These are phyloP conservation scores for Cephus spinipes DNA, from an alignment of 2,888 invertebrate species.

Conservation along the genomic window DNA sequence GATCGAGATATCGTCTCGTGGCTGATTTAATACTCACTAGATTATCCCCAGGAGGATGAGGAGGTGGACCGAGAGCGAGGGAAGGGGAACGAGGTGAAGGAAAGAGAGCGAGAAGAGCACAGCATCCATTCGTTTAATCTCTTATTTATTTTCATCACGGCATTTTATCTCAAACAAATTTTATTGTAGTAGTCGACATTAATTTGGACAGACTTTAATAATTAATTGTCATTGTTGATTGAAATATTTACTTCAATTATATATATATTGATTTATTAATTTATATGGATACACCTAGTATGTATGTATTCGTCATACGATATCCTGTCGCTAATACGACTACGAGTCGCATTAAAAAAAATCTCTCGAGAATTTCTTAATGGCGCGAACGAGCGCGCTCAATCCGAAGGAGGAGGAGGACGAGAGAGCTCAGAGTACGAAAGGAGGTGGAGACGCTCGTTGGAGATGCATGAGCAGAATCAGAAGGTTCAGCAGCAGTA, in stretches of 20 bases:
- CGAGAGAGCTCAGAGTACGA: neutral
- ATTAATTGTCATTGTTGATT: neutral
- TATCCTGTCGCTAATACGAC: neutral
- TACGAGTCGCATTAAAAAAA: neutral
- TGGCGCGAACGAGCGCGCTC: slow-evolving; percentile 6
- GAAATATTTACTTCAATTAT: neutral
- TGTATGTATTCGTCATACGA: neutral
- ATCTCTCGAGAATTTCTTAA: slow-evolving; percentile 7
- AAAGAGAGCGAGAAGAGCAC: neutral
- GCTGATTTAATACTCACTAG: slow-evolving; percentile 13
- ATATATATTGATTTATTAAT: neutral
- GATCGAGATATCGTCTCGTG: slow-evolving; percentile 24
- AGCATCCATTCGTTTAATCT: neutral
- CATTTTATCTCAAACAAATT: neutral
- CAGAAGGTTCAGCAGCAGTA: neutral
- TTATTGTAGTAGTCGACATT: neutral
- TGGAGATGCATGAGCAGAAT: neutral
- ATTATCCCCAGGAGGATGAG: neutral
- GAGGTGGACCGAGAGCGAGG: neutral
- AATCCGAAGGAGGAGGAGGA: neutral
- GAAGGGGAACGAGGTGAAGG: neutral
- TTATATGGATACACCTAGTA: neutral
- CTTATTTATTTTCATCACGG: neutral
- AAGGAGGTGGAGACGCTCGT: neutral
- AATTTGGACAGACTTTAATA: neutral